Percentiles rank a stretch among this genome's conserved stretches.
These are phyloP conservation scores for Ostrea denselamellosa DNA, from an alignment of 1,140 invertebrate species.

Conservation along the genomic window DNA sequence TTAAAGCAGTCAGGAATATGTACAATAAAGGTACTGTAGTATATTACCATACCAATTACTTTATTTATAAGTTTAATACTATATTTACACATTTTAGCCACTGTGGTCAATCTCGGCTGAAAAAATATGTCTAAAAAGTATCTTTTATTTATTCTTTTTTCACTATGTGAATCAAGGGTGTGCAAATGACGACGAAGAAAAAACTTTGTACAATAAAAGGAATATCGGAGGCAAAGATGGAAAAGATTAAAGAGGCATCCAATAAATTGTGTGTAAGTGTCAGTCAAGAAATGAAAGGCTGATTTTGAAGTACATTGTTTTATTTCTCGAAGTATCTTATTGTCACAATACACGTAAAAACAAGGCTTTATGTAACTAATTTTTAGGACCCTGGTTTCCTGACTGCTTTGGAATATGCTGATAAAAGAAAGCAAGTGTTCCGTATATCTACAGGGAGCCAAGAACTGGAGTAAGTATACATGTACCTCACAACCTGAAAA, in stretches of 20 bases:
- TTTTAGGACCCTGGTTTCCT: constrained; percentile 83
- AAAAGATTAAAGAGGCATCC: constrained; percentile 90
- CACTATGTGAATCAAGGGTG: constrained; percentile 79
- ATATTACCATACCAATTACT: not conserved
- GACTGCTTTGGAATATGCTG: constrained; percentile 87
- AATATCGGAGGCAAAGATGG: constrained; percentile 89
- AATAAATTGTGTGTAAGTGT: constrained; percentile 80
- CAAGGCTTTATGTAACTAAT: not conserved
- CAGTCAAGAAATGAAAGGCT: not conserved
- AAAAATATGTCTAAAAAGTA: not conserved
- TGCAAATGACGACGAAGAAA: constrained; percentile 89
- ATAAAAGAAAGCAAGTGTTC: constrained; percentile 86
- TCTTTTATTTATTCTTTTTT: not conserved
- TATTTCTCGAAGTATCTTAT: not conserved
- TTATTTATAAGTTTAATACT: not conserved
- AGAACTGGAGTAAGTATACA: constrained; percentile 85
- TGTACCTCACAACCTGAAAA: not conserved
- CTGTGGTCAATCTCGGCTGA: not conserved
- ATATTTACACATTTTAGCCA: not conserved
- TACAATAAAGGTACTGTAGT: constrained; percentile 83
- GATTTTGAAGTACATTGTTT: not conserved
- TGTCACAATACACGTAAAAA: not conserved
- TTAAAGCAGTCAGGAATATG: constrained; percentile 88
- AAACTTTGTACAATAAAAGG: constrained; percentile 87
- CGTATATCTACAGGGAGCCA: constrained; percentile 86